Conservation (phyloP, 2,888 invertebrate genomes). For the Leucophenga montana region DNA sequence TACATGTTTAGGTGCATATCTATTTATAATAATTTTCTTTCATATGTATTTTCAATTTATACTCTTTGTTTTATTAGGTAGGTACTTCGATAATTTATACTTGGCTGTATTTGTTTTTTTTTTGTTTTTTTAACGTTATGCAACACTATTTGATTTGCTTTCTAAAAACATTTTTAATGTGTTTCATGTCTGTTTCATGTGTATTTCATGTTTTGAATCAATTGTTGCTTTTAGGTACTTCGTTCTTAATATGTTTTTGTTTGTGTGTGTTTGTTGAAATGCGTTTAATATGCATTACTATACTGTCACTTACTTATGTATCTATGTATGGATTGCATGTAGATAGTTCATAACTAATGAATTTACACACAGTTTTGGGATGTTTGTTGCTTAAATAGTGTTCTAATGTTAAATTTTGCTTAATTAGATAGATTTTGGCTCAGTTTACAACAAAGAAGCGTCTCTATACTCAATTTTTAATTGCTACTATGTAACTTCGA, state of each 20-base stretch:
- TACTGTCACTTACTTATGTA: too few relatives aligned
- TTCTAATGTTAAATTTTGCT: background rate
- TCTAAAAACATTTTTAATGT: constrained; percentile 34
- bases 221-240: constrained; percentile 38
- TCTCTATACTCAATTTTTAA: constrained; percentile 41
- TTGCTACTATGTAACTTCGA: constrained; percentile 1
- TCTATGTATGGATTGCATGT: too few relatives aligned
- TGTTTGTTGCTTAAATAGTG: background rate
- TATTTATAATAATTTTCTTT: background rate
- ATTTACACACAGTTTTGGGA: too few relatives aligned
- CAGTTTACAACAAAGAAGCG: constrained; percentile 53
- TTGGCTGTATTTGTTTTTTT: too few relatives aligned
- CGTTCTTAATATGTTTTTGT: constrained; percentile 28
- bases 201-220: constrained; percentile 40
- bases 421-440: constrained; percentile 47
- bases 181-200: constrained; percentile 33
- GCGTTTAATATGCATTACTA: constrained; percentile 22
- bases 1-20: constrained; percentile 24
- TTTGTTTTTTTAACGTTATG: constrained; percentile 54
- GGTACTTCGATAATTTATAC: constrained; percentile 53
- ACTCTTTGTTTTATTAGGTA: constrained; percentile 37
- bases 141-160: constrained; percentile 38
- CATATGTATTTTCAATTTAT: constrained; percentile 1
- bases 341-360: too few relatives aligned
- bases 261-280: constrained; percentile 30